These are phyloP conservation scores for Coracias cyanogaster DNA, from an alignment of 2,797 vertebrate genomes.

Conservation along the genomic window DNA sequence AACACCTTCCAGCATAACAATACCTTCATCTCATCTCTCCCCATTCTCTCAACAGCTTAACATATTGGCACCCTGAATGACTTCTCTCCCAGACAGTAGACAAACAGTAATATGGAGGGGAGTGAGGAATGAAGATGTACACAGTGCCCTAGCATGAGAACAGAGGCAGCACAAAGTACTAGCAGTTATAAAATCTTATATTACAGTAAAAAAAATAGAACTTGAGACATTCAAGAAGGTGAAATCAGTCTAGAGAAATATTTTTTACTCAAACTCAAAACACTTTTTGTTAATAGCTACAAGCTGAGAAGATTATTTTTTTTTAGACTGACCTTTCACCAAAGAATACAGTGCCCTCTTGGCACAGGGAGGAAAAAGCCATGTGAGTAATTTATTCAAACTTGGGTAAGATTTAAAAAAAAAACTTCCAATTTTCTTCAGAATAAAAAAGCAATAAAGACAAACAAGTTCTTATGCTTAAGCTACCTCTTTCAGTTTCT, in stretches of 20 bases:
- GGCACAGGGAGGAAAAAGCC: neutral
- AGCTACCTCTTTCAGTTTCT: neutral
- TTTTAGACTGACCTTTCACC: neutral
- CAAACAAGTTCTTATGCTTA: neutral
- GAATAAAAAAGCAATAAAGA: neutral
- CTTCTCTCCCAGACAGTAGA: slow-evolving; percentile 34
- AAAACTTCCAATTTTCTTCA: neutral
- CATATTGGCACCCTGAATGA: slow-evolving; percentile 31
- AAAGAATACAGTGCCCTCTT: neutral
- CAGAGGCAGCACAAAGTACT: neutral
- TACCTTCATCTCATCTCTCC: slow-evolving; percentile 58
- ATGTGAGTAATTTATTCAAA: neutral
- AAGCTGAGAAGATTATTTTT: neutral
- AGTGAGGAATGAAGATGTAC: neutral
- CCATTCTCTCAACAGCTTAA: slow-evolving; percentile 55
- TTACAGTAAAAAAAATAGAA: neutral
- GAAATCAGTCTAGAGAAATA: neutral
- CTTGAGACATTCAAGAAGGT: neutral
- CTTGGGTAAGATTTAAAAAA: neutral
- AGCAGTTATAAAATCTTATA: neutral
- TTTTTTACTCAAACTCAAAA: neutral
- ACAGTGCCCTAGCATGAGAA: neutral
- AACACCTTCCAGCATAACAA: slow-evolving; percentile 68
- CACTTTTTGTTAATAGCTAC: neutral
- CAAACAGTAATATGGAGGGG: neutral